These are phyloP conservation scores for Drosophila ficusphila DNA, from an alignment of 1,140 invertebrate genomes.

Conservation along the genomic window DNA sequence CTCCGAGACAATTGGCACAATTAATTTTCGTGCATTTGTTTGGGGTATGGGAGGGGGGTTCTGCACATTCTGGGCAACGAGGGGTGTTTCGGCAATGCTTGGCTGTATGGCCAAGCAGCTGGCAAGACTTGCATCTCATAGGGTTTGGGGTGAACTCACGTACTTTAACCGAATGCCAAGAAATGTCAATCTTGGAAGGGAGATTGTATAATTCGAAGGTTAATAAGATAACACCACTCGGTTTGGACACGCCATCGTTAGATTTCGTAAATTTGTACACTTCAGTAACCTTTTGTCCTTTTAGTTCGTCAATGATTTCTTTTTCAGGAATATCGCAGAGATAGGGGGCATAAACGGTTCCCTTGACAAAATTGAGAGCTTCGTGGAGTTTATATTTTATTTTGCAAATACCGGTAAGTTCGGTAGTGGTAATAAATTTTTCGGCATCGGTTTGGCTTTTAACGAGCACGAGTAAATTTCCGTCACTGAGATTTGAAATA, in stretches of 20 bases:
- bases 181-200: conserved; percentile 3
- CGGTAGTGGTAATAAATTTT: too few species aligned
- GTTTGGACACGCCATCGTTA: not conserved
- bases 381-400: too few species aligned
- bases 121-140: conserved; percentile 5
- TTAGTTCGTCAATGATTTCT: too few species aligned
- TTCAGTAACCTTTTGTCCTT: too few species aligned
- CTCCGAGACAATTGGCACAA: not conserved
- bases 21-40: not conserved
- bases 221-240: conserved; percentile 10
- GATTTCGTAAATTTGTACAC: conserved; percentile 16
- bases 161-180: conserved; percentile 11
- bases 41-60: not conserved
- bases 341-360: not conserved
- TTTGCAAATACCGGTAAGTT: too few species aligned
- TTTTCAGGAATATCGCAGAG: too few species aligned
- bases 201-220: conserved; percentile 8
- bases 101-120: conserved; percentile 2
- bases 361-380: not conserved
- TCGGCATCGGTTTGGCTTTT: too few species aligned
- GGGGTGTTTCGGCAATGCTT: not conserved
- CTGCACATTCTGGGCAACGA: not conserved
- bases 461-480: too few species aligned
- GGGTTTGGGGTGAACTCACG: conserved; percentile 4
- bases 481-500: too few species aligned